These are phyloP conservation scores for Tryphoninae sp. DNA, from an alignment of 2,888 invertebrate species.

Conservation along the genomic window DNA sequence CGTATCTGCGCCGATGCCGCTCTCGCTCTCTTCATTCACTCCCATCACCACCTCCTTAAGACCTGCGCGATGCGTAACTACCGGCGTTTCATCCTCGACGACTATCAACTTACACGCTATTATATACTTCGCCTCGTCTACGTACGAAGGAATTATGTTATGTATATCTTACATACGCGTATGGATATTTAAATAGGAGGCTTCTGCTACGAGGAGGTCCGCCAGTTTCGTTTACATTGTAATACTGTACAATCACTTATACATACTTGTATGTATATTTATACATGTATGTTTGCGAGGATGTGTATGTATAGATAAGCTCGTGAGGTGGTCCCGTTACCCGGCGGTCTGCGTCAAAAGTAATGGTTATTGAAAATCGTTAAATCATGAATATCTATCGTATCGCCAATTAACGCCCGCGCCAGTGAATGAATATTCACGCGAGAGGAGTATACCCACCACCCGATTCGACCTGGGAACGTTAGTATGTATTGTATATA, in stretches of 20 bases:
- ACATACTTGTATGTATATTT: conserved; percentile 9
- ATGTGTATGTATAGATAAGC: conserved; percentile 8
- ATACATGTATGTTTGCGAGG: conserved; percentile 21
- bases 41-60: conserved; percentile 56
- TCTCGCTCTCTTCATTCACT: conserved; percentile 46
- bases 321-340: conserved; percentile 62
- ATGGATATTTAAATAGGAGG: background rate
- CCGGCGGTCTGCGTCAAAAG: conserved; percentile 68
- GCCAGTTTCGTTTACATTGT: background rate
- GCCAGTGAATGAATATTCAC: conserved; percentile 78
- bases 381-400: conserved; percentile 80
- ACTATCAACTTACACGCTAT: conserved; percentile 50
- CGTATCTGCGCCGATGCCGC: conserved; percentile 22
- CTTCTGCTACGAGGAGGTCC: conserved; percentile 13
- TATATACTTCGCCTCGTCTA: conserved; percentile 16
- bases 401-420: conserved; percentile 78
- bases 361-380: conserved; percentile 79
- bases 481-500: conserved; percentile 4
- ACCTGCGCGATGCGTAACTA: conserved; percentile 37
- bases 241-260: background rate
- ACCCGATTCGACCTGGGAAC: conserved; percentile 61
- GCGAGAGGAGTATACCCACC: conserved; percentile 57
- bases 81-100: conserved; percentile 43
- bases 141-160: background rate
- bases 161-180: background rate